Percentiles rank a stretch among this genome's conserved stretches.
These are phyloP conservation scores for Muscicapa comitata DNA, from an alignment of 2,797 vertebrate species.

Conservation along the genomic window DNA sequence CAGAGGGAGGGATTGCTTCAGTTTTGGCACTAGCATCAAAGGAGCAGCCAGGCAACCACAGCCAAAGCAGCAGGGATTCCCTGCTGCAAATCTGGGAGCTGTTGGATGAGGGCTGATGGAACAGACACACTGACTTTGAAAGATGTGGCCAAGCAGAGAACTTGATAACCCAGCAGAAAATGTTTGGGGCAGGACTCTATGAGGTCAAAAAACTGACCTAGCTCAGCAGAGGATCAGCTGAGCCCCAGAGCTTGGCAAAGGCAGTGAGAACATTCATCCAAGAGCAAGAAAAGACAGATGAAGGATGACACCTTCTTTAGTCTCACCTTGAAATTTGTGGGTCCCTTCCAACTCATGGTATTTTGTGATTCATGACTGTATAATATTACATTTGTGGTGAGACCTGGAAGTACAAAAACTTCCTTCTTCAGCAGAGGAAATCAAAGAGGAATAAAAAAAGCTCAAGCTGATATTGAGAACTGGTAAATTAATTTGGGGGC, in stretches of 20 bases:
- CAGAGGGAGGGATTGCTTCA: neutral
- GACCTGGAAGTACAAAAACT: neutral
- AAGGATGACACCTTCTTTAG: neutral
- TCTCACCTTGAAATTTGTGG: neutral
- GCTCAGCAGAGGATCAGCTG: neutral
- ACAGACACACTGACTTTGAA: neutral
- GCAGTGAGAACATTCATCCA: neutral
- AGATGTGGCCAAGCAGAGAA: neutral
- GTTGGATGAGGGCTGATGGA: neutral
- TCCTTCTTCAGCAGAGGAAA: neutral
- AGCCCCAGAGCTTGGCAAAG: neutral
- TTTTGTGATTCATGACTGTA: neutral
- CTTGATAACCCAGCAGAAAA: neutral
- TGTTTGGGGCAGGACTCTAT: neutral
- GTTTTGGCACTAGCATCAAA: neutral
- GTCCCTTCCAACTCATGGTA: neutral
- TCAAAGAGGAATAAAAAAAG: neutral
- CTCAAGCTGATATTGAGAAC: neutral
- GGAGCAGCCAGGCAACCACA: neutral
- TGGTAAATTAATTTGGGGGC: neutral
- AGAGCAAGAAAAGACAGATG: neutral
- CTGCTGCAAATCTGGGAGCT: neutral
- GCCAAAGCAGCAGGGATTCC: neutral
- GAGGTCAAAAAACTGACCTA: neutral
- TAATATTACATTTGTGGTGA: neutral